A percentile compares a stretch with the other conserved stretches of the same genome.
Conservation (phyloP, 1,140 invertebrate species). For the Charaxes varanes region DNA sequence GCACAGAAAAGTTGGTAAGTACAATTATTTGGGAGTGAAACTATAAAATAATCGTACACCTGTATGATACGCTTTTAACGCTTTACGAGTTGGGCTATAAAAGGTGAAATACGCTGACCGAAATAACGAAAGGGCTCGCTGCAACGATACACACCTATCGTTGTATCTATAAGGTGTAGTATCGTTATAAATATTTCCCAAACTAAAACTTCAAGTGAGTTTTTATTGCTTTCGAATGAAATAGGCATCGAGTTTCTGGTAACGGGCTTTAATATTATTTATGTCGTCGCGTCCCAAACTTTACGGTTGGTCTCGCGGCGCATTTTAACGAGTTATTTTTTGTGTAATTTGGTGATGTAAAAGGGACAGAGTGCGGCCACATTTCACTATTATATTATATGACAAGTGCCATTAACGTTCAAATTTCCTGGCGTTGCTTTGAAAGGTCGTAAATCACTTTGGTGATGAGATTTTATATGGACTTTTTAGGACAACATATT, state of each 20-base stretch:
- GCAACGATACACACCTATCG: constrained; percentile 7
- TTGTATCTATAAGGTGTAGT: constrained; percentile 21
- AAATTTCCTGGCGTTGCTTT: constrained; percentile 3
- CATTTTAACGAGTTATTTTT: constrained; percentile 54
- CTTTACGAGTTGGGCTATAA: constrained; percentile 37
- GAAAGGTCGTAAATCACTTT: neutral
- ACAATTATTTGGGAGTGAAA: too few species aligned
- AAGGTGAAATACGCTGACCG: constrained; percentile 29
- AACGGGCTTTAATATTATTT: constrained; percentile 56
- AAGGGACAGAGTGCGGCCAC: constrained; percentile 19
- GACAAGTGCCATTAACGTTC: constrained; percentile 6
- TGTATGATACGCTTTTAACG: constrained; percentile 39
- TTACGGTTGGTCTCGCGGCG: constrained; percentile 48
- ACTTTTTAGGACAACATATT: too few species aligned
- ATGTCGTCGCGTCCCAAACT: constrained; percentile 52
- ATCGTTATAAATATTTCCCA: constrained; percentile 12
- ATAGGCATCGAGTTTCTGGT: constrained; percentile 37
- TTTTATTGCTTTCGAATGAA: constrained; percentile 31
- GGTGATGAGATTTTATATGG: too few species aligned
- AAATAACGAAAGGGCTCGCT: constrained; percentile 14
- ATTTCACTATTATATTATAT: constrained; percentile 15
- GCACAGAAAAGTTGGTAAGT: neutral
- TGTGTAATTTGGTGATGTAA: constrained; percentile 30
- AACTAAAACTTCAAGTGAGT: constrained; percentile 18
- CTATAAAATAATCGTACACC: constrained; percentile 27